Evolutionary conservation across 1,140 invertebrate species (phyloP), one percentile per base, ranked within the genome.

Genomic region (Solenopsis fugax): DNA sequence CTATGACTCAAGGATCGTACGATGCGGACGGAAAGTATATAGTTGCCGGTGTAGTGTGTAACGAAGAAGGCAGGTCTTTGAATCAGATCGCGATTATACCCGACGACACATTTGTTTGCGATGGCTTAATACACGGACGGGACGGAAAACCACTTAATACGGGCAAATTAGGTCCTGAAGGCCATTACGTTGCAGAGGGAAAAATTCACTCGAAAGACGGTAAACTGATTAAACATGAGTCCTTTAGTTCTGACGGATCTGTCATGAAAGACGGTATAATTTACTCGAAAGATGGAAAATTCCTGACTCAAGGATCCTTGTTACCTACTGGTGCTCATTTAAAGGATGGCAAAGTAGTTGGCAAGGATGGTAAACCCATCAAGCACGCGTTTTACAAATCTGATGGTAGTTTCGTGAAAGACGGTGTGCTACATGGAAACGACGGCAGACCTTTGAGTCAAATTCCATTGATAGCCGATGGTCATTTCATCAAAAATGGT

Each of bases 341-440:
- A 5, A 93, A 93, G 50, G 93, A 95, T 60, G 95, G 95, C 0
- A 95, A 94, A 81, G 69, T 95, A 5, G 93, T 95, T 48, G 90
- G 93, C 16, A 94, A 94, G 62, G 95, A 95, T 67, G 94, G 95
- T 0, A 95, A 95, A 69, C 7, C 78, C 0, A 86, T 95, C 4
- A 95, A 95, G 84, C 91, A 94, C 16, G 93, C 94, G 0, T 95
- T 92, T 64, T 95, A 94, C 73, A 95, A 95, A 69, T 90, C 93
- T 0, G 93, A 95, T 56, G 94, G 94, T 18, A 95, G 94, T 82
- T 95, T 93, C 45, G 86, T 95, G 1, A 95, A 94, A 73, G 95
- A 95, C 45, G 95, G 95, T 9, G 85, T 94, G 0, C 92, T 95
- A 87, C 76, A 94, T 54, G 92, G 88, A 2, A 93, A 91, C 29